Conservation (phyloP, 2,113 vertebrate genomes). For the Otus sunia region DNA sequence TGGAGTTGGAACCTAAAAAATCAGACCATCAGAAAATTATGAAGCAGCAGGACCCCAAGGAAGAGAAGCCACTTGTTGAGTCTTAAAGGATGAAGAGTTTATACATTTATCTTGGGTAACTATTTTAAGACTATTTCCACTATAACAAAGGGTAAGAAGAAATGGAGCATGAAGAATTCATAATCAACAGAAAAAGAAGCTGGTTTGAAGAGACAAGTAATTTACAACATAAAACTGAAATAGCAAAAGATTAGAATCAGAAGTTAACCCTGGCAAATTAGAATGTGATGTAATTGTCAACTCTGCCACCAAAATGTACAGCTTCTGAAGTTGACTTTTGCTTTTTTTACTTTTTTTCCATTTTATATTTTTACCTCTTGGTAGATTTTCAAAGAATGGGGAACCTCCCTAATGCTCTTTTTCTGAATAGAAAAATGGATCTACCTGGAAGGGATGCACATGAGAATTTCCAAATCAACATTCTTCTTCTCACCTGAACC, state of each 20-base stretch:
- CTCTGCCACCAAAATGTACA: neutral
- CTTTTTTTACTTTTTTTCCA: neutral
- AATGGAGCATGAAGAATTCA: neutral
- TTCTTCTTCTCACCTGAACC: neutral
- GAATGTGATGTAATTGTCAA: neutral
- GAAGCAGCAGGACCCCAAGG: neutral
- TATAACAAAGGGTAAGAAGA: neutral
- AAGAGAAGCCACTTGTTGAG: neutral
- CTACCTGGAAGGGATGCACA: neutral
- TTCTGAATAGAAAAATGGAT: neutral
- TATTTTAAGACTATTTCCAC: neutral
- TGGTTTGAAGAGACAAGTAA: neutral
- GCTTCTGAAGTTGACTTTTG: neutral
- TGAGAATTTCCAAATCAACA: neutral
- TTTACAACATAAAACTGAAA: neutral
- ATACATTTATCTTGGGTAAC: neutral
- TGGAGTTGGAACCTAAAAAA: neutral
- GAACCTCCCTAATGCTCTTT: neutral
- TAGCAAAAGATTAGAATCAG: neutral
- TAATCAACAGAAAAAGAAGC: neutral
- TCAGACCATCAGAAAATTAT: neutral
- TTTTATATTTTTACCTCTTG: neutral
- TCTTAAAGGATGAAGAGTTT: neutral
- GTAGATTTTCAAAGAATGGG: neutral
- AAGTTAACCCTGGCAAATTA: neutral